Base-by-base conservation (phyloP, 2,113 vertebrate genomes). In the Otocyon megalotis region DNA sequence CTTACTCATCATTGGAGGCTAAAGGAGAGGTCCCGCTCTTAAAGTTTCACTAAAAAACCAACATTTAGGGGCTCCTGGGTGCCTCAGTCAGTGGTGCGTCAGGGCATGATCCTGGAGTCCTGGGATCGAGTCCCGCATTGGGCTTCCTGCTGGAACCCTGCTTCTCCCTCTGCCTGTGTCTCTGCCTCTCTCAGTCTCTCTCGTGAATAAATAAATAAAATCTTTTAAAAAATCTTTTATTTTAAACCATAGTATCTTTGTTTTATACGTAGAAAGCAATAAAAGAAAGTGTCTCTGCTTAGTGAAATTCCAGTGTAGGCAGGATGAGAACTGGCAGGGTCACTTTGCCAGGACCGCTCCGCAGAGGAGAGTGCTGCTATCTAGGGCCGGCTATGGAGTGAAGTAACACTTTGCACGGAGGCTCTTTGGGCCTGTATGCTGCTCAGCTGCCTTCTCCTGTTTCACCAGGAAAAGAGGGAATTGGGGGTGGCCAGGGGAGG, bases 321-420 rank as follows among this genome's bases (percentile, higher is more conserved):
- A 65, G 60, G 63, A 43, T 28, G 17, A 12, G 69, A 22, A 32
- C 53, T 28, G 11, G 1, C 71, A 24, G 16, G 58, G 60, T 58
- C 16, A 17, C 72, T 77, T 86, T n/a, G 14, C 48, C 24, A 1
- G 76, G 30, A 37, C 20, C 1, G 30, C 24, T 15, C 0, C 30
- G 8, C 37, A 22, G 71, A 1, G 15, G 10, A 8, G 8, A 2
- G 17, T 69, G 35, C 60, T 30, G 0, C 10, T 16, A 3, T 32
- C 17, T 22, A 10, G 24, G 9, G 56, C 30, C 48, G 13, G 0
- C 4, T 3, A 26, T 5, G 16, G 26, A 15, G 0, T 12, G 77
- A 3, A n/a, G 20, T 13, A 63, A 15, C 26, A 9, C 56, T n/a
- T 26, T 12, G 12, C 9, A 2, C 62, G 6, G 54, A 30, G n/a